Base-by-base conservation (phyloP, 2,888 invertebrate species). In the Galeopsomyia nigrocyanea region DNA sequence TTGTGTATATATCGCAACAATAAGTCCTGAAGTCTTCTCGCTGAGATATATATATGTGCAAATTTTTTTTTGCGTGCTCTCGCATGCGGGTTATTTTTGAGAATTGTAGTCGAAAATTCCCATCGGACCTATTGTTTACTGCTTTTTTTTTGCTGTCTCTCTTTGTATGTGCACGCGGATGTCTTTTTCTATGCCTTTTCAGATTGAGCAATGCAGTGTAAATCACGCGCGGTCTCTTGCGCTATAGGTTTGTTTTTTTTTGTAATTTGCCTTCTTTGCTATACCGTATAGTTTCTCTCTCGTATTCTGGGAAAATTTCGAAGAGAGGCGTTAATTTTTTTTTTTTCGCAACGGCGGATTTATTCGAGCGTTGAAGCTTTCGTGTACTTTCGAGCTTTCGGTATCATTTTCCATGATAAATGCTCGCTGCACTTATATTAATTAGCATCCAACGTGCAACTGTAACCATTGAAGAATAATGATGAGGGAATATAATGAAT, bases 141-240 rank as follows among this genome's bases (percentile, higher is more conserved):
- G 16, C 10, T 7, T 57, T 58, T 58, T 49, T 17, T 19, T 58
- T 17, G 22, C n/a, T 58, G 6, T 26, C 58, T 58, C 9, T 61
- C 16, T 61, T 61, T 47, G 21, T 64, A 9, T 61, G 26, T n/a
- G n/a, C n/a, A n/a, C n/a, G 26, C 22, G 50, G 22, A 50, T 46
- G 58, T 50, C 56, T 61, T 51, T 67, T 26, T 53, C 7, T 16
- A 17, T 14, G 49, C 0, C 53, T 17, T 74, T 74, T 74, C 39
- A 71, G 71, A 68, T 68, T 53, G 68, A 55, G 62, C 68, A 74
- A 49, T 31, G 49, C 39, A n/a, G 47, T 55, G 68, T 74, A 46
- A 74, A 74, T 50, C 39, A 16, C 26, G 26, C 26, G 46, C 21
- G n/a, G 7, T 60, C 22, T 64, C 53, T 17, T 9, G n/a, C 17